Base-by-base conservation (phyloP, 92 coral and sea anemone genomes). In the Parazoanthus darwini region DNA sequence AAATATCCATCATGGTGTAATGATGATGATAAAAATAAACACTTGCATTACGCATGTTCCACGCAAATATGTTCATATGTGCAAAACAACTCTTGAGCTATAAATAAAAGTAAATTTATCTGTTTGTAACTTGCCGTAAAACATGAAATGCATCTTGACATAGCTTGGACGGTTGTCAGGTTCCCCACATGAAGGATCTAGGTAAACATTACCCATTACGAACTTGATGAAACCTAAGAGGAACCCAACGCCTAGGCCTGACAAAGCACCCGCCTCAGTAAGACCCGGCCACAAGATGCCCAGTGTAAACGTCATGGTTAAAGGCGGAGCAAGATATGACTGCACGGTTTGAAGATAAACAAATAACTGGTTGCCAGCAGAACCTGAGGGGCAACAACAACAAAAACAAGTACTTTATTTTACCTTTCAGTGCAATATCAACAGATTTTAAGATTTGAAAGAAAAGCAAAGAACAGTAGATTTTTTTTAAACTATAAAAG, bases 241-340 rank as follows among this genome's bases (percentile, higher is more conserved):
- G 44, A 88, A 74, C 20, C 90, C 90, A 11, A 80, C 43, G 33
- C 80, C 90, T 37, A 91, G 82, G 25, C 94, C 94, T 75, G 88
- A 90, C 80, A 82, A 77, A 33, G 92, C 86, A 33, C 91, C 91
- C 1, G 58, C 85, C 48, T 88, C 90, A 25, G 90, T 74, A 4
- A 88, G 78, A 0, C 94, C 88, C 15, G 94, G 92, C 94, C 94
- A 92, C 63, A 92, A 73, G 75, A 92, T 92, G 16, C 92, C 91
- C 23, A 92, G 81, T 2, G 59, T 74, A 56, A 86, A 92, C 9
- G 90, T 91, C 65, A 85, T 88, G 82, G 91, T 86, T 26, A 92
- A 82, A 14, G 94, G 94, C 26, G 94, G 88, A 11, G 92, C 91
- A 35, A 92, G 86, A 37, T 89, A 92, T 3, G 94, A 91, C 73